Conservation (phyloP, 2,113 vertebrate genomes). For the Zingel zingel region DNA sequence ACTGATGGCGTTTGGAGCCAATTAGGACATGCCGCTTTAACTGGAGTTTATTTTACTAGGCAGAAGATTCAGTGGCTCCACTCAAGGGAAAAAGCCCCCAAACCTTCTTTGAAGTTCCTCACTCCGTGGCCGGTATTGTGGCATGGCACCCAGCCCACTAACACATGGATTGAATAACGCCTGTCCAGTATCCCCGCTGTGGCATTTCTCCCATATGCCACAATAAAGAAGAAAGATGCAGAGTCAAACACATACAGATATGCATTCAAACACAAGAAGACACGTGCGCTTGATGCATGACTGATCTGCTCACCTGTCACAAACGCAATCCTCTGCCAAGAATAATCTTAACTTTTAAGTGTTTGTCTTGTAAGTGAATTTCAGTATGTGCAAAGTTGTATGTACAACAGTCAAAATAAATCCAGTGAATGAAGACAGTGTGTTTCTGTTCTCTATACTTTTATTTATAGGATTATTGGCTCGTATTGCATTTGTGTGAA, state of each 20-base stretch:
- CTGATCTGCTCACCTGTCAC: conserved; percentile 39
- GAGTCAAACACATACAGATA: conserved; percentile 33
- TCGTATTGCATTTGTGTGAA: conserved; percentile 14
- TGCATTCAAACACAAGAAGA: conserved; percentile 12
- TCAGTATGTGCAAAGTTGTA: conserved; percentile 11
- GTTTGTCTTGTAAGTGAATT: conserved; percentile 23
- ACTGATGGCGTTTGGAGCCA: conserved; percentile 66
- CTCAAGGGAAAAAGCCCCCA: conserved; percentile 47
- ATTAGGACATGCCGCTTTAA: conserved; percentile 66
- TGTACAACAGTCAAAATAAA: conserved; percentile 45
- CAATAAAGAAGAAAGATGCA: conserved; percentile 48
- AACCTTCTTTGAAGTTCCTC: conserved; percentile 72
- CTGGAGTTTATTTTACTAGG: conserved; percentile 67
- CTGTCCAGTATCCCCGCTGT: conserved; percentile 59
- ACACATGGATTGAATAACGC: conserved; percentile 74
- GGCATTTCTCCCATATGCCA: conserved; percentile 56
- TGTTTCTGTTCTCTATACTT: conserved; percentile 20
- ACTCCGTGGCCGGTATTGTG: conserved; percentile 73
- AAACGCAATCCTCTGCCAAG: conserved; percentile 7
- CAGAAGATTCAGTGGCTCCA: conserved; percentile 70
- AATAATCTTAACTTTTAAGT: conserved; percentile 47
- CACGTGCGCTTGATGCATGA: conserved; percentile 21
- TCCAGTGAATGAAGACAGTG: conserved; percentile 13
- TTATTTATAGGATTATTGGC: conserved; percentile 36
- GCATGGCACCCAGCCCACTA: conserved; percentile 67